A percentile compares a stretch with the other conserved stretches of the same genome.
These are phyloP conservation scores for Champsocephalus esox DNA, from an alignment of 2,797 vertebrate species.

Conservation along the genomic window DNA sequence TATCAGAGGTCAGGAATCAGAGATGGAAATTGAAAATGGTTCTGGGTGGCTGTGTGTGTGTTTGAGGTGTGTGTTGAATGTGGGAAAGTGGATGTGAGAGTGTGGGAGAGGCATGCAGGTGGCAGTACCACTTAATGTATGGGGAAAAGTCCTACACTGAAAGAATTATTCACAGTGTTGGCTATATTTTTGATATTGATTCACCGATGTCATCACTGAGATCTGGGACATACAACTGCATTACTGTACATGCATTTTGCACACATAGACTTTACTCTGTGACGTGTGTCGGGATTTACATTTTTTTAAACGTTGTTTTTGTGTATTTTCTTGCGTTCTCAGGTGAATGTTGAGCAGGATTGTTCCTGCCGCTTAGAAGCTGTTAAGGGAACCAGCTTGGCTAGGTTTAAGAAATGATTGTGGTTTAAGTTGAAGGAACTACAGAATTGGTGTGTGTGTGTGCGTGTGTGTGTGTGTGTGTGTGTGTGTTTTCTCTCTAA, in stretches of 20 bases:
- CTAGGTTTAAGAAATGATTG: too few relatives aligned
- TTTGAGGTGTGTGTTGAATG: slow-evolving; percentile 46
- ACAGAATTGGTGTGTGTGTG: slow-evolving; percentile 11
- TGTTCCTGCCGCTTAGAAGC: too few relatives aligned
- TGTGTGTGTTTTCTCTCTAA: slow-evolving; percentile 16
- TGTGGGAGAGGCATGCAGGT: neutral
- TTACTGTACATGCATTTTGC: too few relatives aligned
- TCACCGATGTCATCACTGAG: neutral
- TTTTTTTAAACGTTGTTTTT: too few relatives aligned
- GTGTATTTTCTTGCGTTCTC: too few relatives aligned
- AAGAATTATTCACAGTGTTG: neutral
- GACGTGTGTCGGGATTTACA: neutral
- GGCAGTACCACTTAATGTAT: neutral
- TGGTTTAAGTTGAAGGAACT: too few relatives aligned
- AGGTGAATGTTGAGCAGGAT: too few relatives aligned
- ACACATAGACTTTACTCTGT: too few relatives aligned
- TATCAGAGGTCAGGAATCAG: slow-evolving; percentile 82
- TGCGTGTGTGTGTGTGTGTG: slow-evolving; percentile 2
- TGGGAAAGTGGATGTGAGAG: slow-evolving; percentile 11
- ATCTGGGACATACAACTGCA: neutral
- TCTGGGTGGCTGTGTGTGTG: slow-evolving; percentile 34
- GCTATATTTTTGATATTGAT: neutral
- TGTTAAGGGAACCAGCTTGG: too few relatives aligned
- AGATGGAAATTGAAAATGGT: slow-evolving; percentile 74
- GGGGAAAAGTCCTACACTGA: neutral